Percentiles rank a stretch among this genome's conserved stretches.
These are phyloP conservation scores for Saxidomus purpurata DNA, from an alignment of 1,140 invertebrate genomes.

Conservation along the genomic window DNA sequence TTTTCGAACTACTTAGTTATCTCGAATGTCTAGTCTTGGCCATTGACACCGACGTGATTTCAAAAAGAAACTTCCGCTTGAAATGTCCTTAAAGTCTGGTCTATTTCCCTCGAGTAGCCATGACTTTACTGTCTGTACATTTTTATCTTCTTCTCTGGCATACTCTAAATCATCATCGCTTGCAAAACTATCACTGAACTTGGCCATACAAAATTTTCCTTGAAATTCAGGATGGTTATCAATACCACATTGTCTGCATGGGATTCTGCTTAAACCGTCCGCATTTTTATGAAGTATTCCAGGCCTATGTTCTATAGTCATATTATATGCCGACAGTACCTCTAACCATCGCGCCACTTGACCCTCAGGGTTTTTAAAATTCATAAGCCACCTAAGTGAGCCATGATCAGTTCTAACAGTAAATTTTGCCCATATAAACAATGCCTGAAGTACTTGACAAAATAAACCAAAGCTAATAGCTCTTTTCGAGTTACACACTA, in stretches of 20 bases:
- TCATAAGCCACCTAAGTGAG: slow-evolving; percentile 71
- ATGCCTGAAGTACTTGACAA: slow-evolving; percentile 62
- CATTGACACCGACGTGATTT: no score
- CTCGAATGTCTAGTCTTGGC: neutral
- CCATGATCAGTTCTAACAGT: slow-evolving; percentile 70
- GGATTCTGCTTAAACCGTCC: slow-evolving; percentile 61
- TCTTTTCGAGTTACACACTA: slow-evolving; percentile 82
- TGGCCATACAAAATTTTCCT: neutral
- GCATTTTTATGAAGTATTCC: slow-evolving; percentile 68
- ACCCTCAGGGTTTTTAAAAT: slow-evolving; percentile 65
- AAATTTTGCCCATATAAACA: slow-evolving; percentile 68
- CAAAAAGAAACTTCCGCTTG: neutral
- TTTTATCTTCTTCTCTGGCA: neutral
- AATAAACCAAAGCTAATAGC: slow-evolving; percentile 64
- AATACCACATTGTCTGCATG: slow-evolving; percentile 39
- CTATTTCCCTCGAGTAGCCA: neutral
- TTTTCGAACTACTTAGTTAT: neutral
- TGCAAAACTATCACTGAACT: neutral
- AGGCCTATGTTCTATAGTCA: slow-evolving; percentile 57
- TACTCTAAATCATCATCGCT: neutral
- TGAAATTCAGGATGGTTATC: neutral
- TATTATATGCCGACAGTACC: slow-evolving; percentile 59
- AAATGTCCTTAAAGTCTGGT: neutral
- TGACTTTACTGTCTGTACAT: neutral
- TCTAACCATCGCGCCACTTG: slow-evolving; percentile 77